Evolutionary conservation across 2,888 invertebrate species (phyloP), one percentile per base, ranked within the genome.

Genomic region (Trissoscelio sp.): DNA sequence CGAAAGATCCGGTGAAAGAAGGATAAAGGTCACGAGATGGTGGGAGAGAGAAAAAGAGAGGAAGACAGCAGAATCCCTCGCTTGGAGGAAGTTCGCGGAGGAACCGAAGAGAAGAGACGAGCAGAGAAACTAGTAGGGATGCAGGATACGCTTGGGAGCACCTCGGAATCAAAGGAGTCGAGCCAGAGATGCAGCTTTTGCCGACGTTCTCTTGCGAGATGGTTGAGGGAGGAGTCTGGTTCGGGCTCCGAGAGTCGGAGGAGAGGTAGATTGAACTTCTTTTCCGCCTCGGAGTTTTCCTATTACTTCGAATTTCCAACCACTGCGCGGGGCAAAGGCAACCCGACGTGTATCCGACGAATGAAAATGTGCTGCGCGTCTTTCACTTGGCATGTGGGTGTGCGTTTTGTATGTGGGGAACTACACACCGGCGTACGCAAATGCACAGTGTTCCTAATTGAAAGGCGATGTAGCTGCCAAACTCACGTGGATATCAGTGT

Each of bases 271-370:
- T 90, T 89, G 88, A 89, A 89, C 89, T 90, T 89, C 88, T 89
- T 89, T 89, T 88, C 88, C 88, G 85, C 87, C 88, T 87, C 86
- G 86, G 90, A 90, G 89, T 90, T 89, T 90, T 89, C 89, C 89
- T 88, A 90, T 90, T 90, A 89, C 90, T 89, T 87, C 88, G 88
- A 89, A 90, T 89, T 89, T 89, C 86, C 85, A 85, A 83, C 75
- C 84, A 85, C 83, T 84, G 86, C 83, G 82, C 82, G 82, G 72
- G 75, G 79, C 79, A 84, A 86, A 86, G 86, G 84, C 84, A 81
- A 78, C 81, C 81, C 80, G 73, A 67, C 79, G 81, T 80, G 80
- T 83, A 83, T 81, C 81, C 80, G 67, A 67, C 82, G 79, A 82
- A 82, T 82, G 82, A 79, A 82, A 82, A 82, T 82, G 82, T 79